Base-by-base conservation (phyloP, 2,113 vertebrate genomes). In the Columba livia region DNA sequence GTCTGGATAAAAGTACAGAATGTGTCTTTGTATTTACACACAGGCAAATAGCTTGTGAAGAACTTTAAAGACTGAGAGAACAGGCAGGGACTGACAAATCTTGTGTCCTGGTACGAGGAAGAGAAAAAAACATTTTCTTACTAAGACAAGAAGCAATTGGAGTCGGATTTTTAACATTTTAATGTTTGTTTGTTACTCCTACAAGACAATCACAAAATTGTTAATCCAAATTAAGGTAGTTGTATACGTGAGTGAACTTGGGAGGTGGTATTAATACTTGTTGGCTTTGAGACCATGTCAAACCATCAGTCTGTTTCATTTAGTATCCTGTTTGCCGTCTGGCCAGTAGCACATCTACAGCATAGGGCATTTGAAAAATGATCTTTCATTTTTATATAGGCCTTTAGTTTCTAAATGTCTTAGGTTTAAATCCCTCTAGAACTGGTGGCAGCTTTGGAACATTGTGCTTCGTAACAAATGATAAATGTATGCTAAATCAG, bases 331-430 rank as follows among this genome's bases (percentile, higher is more conserved):
- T 25, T 73, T 78, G 34, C 17, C 69, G 17, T 32, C 38, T 51
- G 48, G 8, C 32, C 12, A 40, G 50, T 31, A 81, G 17, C 9
- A 10, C 26, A 15, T 47, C 13, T n/a, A 6, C 0, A 0, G 24
- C 24, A 50, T 1, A 62, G 54, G 24, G 6, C 15, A 77, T 18
- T 34, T 60, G 15, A 70, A 77, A 77, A 38, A 69, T 9, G 5
- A 65, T 51, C 9, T 61, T 80, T 56, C 6, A 4, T 79, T 64
- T 64, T 64, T 19, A 18, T 13, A 26, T 7, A 72, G 5, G 5
- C 7, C 6, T 81, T 8, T 38, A 40, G 36, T 69, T 84, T 77
- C 40, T 61, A 6, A 15, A 70, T 42, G 2, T 44, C 4, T 3
- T 28, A 2, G 9, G 6, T 57, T 54, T 66, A 51, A 77, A 40